Percentiles rank a stretch among this genome's conserved stretches.
Evolutionary conservation across 2,797 vertebrate genomes (phyloP).

Genomic region (Tinamus major): DNA sequence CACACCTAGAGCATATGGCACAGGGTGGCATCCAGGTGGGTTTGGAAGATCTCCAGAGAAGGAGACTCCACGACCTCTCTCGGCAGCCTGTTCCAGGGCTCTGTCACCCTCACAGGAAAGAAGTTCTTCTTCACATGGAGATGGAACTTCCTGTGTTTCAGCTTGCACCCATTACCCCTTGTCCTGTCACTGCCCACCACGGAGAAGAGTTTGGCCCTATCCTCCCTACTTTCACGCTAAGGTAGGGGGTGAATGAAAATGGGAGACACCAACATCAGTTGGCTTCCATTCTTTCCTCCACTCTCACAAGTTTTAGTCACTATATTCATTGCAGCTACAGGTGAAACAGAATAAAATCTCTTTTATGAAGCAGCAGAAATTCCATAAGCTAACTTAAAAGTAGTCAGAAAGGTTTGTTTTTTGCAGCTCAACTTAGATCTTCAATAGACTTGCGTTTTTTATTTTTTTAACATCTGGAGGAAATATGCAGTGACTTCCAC

Average conservation of each 20-base stretch:
- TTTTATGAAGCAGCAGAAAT: background rate
- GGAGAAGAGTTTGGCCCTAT: too few relatives aligned
- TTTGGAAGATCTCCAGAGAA: too few relatives aligned
- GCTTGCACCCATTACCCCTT: too few relatives aligned
- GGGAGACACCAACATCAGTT: rapidly evolving
- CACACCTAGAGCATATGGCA: too few relatives aligned
- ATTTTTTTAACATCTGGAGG: background rate
- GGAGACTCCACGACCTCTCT: too few relatives aligned
- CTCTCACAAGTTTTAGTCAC: background rate
- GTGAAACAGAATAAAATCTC: background rate
- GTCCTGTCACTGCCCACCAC: too few relatives aligned
- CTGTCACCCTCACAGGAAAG: too few relatives aligned
- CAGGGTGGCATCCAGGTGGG: too few relatives aligned
- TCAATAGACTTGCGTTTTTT: background rate
- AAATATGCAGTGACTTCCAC: background rate
- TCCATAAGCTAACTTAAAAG: background rate
- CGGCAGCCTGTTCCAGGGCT: too few relatives aligned
- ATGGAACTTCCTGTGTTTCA: too few relatives aligned
- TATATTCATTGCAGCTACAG: background rate
- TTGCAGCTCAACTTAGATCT: rapidly evolving
- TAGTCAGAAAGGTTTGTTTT: rapidly evolving
- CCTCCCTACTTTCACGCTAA: too few relatives aligned
- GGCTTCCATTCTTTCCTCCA: background rate
- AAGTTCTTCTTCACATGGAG: too few relatives aligned
- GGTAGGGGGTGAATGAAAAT: background rate